A percentile compares a stretch with the other conserved stretches of the same genome.
Evolutionary conservation across 2,797 vertebrate genomes (phyloP).

Genomic region (Sphenopsis melanotis): DNA sequence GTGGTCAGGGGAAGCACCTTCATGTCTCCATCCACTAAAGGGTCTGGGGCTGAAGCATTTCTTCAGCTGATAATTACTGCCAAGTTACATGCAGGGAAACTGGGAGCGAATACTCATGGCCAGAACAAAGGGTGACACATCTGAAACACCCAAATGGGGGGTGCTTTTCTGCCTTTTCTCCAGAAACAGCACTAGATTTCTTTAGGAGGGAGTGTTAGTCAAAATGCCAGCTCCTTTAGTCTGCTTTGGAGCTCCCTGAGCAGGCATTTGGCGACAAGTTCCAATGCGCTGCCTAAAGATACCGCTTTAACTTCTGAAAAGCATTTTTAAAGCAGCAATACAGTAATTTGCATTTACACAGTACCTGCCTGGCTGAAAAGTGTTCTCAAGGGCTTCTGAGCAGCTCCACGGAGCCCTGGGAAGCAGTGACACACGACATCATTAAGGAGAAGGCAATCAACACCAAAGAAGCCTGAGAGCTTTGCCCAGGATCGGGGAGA

Average conservation of each 20-base stretch:
- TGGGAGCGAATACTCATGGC: neutral
- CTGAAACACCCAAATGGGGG: neutral
- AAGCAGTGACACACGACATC: neutral
- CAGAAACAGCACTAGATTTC: neutral
- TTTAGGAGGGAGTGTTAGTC: neutral
- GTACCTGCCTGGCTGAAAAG: neutral
- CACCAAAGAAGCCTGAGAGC: neutral
- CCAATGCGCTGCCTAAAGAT: neutral
- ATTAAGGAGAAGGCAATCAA: neutral
- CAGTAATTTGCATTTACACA: neutral
- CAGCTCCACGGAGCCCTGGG: neutral
- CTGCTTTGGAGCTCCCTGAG: neutral
- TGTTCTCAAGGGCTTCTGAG: neutral
- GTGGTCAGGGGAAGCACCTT: neutral
- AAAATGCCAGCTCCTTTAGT: neutral
- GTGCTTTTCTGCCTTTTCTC: neutral
- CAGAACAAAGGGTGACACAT: neutral
- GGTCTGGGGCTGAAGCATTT: neutral
- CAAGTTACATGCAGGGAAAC: neutral
- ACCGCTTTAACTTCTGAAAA: constrained; percentile 2
- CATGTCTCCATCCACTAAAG: neutral
- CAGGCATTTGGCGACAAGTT: neutral
- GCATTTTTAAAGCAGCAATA: neutral
- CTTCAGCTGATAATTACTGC: neutral
- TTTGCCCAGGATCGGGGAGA: neutral